A percentile compares a stretch with the other conserved stretches of the same genome.
Conservation (phyloP, 1,140 invertebrate genomes). For the Conopomorpha cramerella region DNA sequence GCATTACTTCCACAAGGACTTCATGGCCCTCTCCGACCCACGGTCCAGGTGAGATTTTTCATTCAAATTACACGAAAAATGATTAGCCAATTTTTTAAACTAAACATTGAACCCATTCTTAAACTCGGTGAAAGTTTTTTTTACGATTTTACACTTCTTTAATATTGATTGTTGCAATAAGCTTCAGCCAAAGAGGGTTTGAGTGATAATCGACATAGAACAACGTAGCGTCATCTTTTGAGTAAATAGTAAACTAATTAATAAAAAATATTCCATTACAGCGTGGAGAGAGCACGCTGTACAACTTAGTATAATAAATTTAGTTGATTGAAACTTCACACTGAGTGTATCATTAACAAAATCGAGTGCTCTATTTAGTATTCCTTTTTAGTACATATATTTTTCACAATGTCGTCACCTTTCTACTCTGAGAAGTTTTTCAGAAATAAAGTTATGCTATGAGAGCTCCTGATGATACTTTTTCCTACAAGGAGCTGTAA, state of each 20-base stretch:
- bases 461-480: no score
- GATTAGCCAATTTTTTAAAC: not conserved
- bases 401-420: not conserved
- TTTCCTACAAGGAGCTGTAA: no score
- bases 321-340: no score
- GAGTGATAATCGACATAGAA: not conserved
- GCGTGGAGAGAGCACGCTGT: not conserved
- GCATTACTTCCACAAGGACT: constrained; percentile 94
- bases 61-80: not conserved
- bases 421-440: not conserved
- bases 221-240: not conserved
- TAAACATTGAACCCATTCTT: not conserved
- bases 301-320: no score
- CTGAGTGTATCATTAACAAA: no score
- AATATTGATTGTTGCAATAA: not conserved
- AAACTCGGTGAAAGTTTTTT: not conserved
- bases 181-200: not conserved
- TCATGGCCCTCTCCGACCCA: constrained; percentile 80
- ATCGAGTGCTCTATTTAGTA: not conserved
- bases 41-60: not conserved
- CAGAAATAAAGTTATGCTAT: not conserved
- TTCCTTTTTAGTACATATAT: not conserved
- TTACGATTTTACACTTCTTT: not conserved
- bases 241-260: not conserved
- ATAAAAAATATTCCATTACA: not conserved